Base-by-base conservation (phyloP, 1,140 invertebrate genomes). In the Muscidifurax raptorellus region DNA sequence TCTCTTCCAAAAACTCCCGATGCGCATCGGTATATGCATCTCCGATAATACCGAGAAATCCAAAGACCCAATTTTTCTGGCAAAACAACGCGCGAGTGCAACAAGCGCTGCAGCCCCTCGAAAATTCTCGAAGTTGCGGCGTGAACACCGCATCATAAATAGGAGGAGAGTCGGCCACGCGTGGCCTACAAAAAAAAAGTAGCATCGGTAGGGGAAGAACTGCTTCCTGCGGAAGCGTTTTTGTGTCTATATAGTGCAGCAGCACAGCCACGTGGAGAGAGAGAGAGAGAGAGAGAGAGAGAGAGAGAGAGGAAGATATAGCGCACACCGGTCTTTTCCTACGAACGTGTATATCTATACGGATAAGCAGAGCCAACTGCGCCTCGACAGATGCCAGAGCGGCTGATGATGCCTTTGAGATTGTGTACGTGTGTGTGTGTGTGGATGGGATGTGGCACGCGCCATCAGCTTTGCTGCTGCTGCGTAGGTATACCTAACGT, bases 211-310 rank as follows among this genome's bases (percentile, higher is more conserved):
- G 83, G 36, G 52, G 52, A 59, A 59, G 52, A 22, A 59, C 87
- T 85, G 88, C 88, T 93, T 93, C 92, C 91, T 92, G 90, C 91
- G 91, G 92, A 92, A 92, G 88, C 88, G 89, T 90, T 90, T 91
- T 91, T 90, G 22, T 69, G 2, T 28, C n/a, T 30, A 30, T 30
- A 30, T n/a, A 30, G 25, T 69, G 66, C 66, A 28, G 27, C 66
- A 30, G 27, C 25, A 18, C 52, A 25, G 30, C 25, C 47, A 64
- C 75, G 44, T 32, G 47, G 76, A 32, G 76, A 77, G 25, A 6
- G 75, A 77, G 25, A 6, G 75, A 32, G 28, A 78, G 18, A n/a
- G n/a, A n/a, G n/a, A n/a, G n/a, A n/a, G 76, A 32, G 76, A 77
- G 25, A 6, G 75, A 77, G 25, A 6, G 75, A 32, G 28, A 78